Percentiles rank a stretch among this genome's conserved stretches.
Evolutionary conservation across 2,797 vertebrate species (phyloP).

Genomic region (Lepilemur septentrionalis): DNA sequence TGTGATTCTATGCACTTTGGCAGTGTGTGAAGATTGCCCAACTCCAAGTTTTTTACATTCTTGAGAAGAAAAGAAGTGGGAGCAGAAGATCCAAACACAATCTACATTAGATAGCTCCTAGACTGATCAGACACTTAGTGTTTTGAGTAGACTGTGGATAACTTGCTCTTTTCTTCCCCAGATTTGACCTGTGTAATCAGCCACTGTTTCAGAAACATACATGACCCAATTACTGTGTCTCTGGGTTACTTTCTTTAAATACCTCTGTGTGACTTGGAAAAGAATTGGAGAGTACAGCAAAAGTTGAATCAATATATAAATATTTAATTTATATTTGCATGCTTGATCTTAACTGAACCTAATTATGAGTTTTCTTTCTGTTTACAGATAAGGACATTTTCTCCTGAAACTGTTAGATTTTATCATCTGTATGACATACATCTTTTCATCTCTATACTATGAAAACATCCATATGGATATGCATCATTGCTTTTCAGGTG

Average conservation of each 20-base stretch:
- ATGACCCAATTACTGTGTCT: neutral
- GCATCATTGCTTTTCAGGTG: constrained; percentile 59
- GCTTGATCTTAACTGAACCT: constrained; percentile 43
- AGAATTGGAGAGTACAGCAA: neutral
- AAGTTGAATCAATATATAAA: constrained; percentile 33
- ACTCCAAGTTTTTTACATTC: neutral
- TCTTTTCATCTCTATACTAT: constrained; percentile 57
- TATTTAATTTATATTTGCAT: neutral
- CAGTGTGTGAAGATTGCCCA: neutral
- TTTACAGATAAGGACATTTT: constrained; percentile 40
- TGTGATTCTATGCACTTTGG: neutral
- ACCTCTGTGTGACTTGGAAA: neutral
- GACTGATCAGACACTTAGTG: neutral
- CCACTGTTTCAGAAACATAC: neutral
- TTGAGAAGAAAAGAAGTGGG: neutral
- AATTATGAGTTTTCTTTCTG: constrained; percentile 46
- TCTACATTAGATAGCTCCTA: neutral
- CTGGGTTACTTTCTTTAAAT: neutral
- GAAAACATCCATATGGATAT: constrained; percentile 63
- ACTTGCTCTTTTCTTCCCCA: neutral
- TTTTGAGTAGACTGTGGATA: neutral
- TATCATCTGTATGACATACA: constrained; percentile 51
- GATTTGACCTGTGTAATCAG: neutral
- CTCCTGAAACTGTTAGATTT: constrained; percentile 50
- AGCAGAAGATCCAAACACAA: neutral